phyloP scores from a whole-genome alignment of 2,888 invertebrate genomes.

The Alentia gelatinosa region DNA sequence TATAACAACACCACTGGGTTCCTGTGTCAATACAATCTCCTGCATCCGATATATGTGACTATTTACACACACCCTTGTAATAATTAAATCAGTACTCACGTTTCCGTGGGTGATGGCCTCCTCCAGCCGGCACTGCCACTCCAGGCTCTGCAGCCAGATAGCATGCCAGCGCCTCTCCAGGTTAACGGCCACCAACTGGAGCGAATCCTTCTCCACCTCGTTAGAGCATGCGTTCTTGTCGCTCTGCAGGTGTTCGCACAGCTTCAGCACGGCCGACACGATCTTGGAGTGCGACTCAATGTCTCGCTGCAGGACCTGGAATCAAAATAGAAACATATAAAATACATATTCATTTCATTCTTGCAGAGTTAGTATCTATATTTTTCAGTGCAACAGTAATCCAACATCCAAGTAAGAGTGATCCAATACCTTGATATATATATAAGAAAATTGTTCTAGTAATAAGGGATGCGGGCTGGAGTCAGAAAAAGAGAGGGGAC shows the following conservation, averaged over 20 bases:
- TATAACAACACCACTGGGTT: too few species aligned
- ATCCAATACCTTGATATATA: too few species aligned
- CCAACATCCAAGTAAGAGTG: too few species aligned
- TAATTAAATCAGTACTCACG: conserved; percentile 57
- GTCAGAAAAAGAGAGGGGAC: too few species aligned
- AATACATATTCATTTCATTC: too few species aligned
- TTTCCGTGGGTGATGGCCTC: conserved; percentile 75
- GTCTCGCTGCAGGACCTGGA: conserved; percentile 94
- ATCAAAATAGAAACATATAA: not conserved
- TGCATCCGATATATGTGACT: too few species aligned
- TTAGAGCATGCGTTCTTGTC: conserved; percentile 62
- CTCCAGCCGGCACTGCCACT: conserved; percentile 95
- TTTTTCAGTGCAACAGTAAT: too few species aligned
- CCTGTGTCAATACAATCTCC: too few species aligned
- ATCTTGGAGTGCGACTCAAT: conserved; percentile 88
- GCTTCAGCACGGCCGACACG: conserved; percentile 79
- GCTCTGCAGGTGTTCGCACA: conserved; percentile 77
- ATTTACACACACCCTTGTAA: too few species aligned
- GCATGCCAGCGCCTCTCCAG: conserved; percentile 94
- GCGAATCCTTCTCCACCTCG: conserved; percentile 65
- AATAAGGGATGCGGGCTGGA: too few species aligned
- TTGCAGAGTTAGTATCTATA: too few species aligned
- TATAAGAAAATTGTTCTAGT: too few species aligned
- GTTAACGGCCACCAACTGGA: conserved; percentile 85
- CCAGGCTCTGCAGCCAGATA: conserved; percentile 92